Conservation (phyloP, 2,888 invertebrate genomes). For the Aleiodes alternator region DNA sequence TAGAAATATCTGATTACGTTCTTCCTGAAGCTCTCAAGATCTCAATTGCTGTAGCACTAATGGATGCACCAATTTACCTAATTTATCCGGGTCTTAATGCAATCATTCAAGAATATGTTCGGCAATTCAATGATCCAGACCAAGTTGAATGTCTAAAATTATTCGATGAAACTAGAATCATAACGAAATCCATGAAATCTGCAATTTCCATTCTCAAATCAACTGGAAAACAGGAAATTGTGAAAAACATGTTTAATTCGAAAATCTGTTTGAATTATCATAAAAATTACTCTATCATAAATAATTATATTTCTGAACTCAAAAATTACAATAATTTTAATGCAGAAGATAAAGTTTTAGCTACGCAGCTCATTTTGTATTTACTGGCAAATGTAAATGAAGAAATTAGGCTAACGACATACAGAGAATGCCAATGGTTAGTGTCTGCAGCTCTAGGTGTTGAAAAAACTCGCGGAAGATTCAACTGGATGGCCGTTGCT, state of each 20-base stretch:
- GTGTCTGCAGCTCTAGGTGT: conserved; percentile 79
- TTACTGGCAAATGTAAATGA: conserved; percentile 79
- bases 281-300: conserved; percentile 77
- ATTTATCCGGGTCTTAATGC: conserved; percentile 75
- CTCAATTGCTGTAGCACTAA: conserved; percentile 72
- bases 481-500: conserved; percentile 76
- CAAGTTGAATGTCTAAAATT: conserved; percentile 72
- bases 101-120: conserved; percentile 74
- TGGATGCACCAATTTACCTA: conserved; percentile 76
- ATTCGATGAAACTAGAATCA: conserved; percentile 73
- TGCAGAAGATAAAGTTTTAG: conserved; percentile 60
- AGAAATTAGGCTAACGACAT: conserved; percentile 78
- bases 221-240: conserved; percentile 49
- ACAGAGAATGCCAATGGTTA: conserved; percentile 77
- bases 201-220: conserved; percentile 67
- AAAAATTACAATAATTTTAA: conserved; percentile 67
- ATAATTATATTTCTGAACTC: conserved; percentile 75
- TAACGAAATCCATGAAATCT: conserved; percentile 76
- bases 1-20: conserved; percentile 72
- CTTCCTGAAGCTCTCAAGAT: conserved; percentile 76
- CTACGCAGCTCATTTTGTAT: conserved; percentile 74
- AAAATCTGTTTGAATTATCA: conserved; percentile 80
- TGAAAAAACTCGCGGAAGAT: conserved; percentile 66
- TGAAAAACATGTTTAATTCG: conserved; percentile 77
- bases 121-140: conserved; percentile 72